A percentile compares a stretch with the other conserved stretches of the same genome.
Conservation (phyloP, 2,888 invertebrate genomes). For the Erannis defoliaria region DNA sequence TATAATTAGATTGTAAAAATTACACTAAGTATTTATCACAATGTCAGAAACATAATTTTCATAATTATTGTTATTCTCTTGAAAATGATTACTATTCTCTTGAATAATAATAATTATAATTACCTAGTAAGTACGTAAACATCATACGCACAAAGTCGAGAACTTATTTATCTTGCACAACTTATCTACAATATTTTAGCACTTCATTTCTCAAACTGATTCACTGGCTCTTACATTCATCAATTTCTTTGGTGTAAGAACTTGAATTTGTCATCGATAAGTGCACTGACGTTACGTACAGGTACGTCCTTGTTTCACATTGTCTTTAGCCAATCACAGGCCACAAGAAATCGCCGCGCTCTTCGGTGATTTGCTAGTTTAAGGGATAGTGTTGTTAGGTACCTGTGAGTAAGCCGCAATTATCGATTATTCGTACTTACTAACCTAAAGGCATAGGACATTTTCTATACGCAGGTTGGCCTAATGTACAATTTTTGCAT, state of each 20-base stretch:
- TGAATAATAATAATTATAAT: no score
- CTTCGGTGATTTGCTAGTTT: constrained; percentile 4
- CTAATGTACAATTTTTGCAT: no score
- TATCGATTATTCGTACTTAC: no score
- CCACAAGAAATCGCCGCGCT: neutral
- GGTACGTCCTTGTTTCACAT: constrained; percentile 4
- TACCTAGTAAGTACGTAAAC: no score
- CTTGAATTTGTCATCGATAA: constrained; percentile 3
- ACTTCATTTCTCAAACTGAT: neutral
- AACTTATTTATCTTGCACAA: neutral
- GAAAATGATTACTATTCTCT: no score
- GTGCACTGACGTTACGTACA: neutral
- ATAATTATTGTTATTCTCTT: no score
- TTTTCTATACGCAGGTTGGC: no score
- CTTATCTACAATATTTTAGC: neutral
- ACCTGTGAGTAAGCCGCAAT: neutral
- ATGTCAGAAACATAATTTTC: no score
- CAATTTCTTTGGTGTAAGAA: constrained; percentile 20
- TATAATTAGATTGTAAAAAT: no score
- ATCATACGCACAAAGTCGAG: no score
- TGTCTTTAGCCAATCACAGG: neutral
- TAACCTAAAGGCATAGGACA: no score
- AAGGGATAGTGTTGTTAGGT: neutral
- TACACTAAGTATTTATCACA: no score
- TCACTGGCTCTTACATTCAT: constrained; percentile 5